phyloP scores from a whole-genome alignment of 2,888 invertebrate species.

The Phragmatobia fuliginosa region DNA sequence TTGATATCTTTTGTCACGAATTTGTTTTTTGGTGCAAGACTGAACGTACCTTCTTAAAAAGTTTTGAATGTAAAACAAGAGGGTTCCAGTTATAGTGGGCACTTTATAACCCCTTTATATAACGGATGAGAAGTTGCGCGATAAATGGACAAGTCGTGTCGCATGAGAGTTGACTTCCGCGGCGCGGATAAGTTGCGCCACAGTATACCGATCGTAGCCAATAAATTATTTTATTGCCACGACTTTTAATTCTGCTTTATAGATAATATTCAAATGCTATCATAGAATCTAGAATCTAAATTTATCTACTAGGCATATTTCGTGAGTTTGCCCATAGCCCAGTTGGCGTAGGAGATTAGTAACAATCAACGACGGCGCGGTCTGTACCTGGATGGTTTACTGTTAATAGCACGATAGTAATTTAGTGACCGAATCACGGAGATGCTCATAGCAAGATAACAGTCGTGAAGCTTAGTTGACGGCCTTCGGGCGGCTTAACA shows the following conservation, averaged over 20 bases:
- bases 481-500: too few species aligned
- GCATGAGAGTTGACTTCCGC: constrained; percentile 72
- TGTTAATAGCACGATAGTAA: too few species aligned
- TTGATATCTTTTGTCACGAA: not conserved
- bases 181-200: constrained; percentile 40
- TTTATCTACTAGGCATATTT: not conserved
- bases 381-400: too few species aligned
- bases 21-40: not conserved
- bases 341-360: too few species aligned
- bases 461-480: too few species aligned
- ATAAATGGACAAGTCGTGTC: constrained; percentile 84
- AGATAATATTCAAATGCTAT: not conserved
- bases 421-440: too few species aligned
- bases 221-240: not conserved
- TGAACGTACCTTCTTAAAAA: constrained; percentile 24
- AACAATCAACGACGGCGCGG: too few species aligned
- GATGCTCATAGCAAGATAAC: too few species aligned
- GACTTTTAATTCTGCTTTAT: too few species aligned
- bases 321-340: too few species aligned
- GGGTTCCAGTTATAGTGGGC: constrained; percentile 43
- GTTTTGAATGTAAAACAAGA: constrained; percentile 35
- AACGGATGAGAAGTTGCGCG: constrained; percentile 62
- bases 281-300: not conserved
- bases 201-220: constrained; percentile 26
- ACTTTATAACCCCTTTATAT: constrained; percentile 71